These are phyloP conservation scores for Carapus acus DNA, from an alignment of 2,797 vertebrate species.

Conservation along the genomic window DNA sequence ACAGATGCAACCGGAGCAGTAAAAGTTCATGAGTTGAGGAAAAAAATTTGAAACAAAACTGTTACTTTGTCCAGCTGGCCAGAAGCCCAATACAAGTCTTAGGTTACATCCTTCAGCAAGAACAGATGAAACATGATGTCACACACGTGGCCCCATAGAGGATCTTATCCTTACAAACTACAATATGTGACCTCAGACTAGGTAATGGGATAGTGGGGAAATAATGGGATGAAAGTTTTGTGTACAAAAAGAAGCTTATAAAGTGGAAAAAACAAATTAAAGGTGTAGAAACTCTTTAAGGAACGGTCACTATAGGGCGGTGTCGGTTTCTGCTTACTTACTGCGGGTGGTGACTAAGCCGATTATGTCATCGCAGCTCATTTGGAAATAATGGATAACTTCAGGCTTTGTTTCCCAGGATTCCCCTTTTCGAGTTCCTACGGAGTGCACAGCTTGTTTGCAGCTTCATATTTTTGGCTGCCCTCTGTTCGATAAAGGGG, in stretches of 20 bases:
- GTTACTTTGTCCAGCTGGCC: slow-evolving; percentile 40
- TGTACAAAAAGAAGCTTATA: slow-evolving; percentile 7
- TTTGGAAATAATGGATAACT: slow-evolving; percentile 27
- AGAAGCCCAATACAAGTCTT: slow-evolving; percentile 35
- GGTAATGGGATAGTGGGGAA: slow-evolving; percentile 19
- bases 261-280: slow-evolving; percentile 6
- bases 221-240: slow-evolving; percentile 4
- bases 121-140: slow-evolving; percentile 51
- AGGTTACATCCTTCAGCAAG: slow-evolving; percentile 40
- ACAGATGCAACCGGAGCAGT: slow-evolving; percentile 45
- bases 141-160: slow-evolving; percentile 43
- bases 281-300: not conserved
- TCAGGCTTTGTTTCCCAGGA: slow-evolving; percentile 19
- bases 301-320: slow-evolving; percentile 7
- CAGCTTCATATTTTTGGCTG: too few species aligned
- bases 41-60: slow-evolving; percentile 50
- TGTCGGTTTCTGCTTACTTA: not conserved
- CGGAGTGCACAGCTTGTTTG: slow-evolving; percentile 1
- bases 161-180: slow-evolving; percentile 37
- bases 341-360: too few species aligned
- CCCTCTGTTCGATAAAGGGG: too few species aligned
- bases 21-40: slow-evolving; percentile 47
- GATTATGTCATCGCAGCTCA: slow-evolving; percentile 24
- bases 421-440: slow-evolving; percentile 6
- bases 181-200: slow-evolving; percentile 27